Evolutionary conservation across 1,140 invertebrate species (phyloP), one percentile per base, ranked within the genome.

Genomic region (Bombyx mandarina): DNA sequence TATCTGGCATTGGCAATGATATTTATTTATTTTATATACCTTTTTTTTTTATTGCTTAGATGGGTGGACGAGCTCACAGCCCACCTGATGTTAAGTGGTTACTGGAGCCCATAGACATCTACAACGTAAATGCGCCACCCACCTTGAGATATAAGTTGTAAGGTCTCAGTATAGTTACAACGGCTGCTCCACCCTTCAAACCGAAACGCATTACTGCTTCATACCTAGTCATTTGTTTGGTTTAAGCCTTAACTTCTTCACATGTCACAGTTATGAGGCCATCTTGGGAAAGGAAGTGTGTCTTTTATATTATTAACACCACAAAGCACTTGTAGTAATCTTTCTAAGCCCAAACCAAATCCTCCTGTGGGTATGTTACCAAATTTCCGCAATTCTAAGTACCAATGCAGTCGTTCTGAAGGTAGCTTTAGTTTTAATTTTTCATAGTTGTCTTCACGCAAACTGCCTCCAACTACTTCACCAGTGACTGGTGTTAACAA

Each of bases 331-430:
- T 98, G 96, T 53, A 99, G 79, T 68, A 94, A 93, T 78, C 98
- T 91, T 81, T 99, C 98, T 76, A 99, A 95, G 8, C 98, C 98
- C 73, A 99, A 89, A 52, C 98, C 98, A 90, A 97, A 99, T 0
- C 98, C 98, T 18, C 93, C 97, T 45, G 96, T 97, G 0, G 96
- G 92, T 52, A 95, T 91, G 66, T 94, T 93, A 4, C 98, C 98
- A 89, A 92, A 97, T 88, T 93, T 94, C 65, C 98, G 87, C 49
- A 99, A 75, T 56, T 99, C 95, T 55, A 98, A 89, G 88, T 99
- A 99, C 96, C 97, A 98, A n/a, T 91, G 80, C 7, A 97, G 79
- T 43, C 90, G 86, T 10, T 81, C 76, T 18, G 89, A 88, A n/a
- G 93, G 92, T 60, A 94, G 65, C 67, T 91, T 92, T 35, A 88